These are phyloP conservation scores for Ephestia elutella DNA, from an alignment of 1,140 invertebrate genomes.

Conservation along the genomic window DNA sequence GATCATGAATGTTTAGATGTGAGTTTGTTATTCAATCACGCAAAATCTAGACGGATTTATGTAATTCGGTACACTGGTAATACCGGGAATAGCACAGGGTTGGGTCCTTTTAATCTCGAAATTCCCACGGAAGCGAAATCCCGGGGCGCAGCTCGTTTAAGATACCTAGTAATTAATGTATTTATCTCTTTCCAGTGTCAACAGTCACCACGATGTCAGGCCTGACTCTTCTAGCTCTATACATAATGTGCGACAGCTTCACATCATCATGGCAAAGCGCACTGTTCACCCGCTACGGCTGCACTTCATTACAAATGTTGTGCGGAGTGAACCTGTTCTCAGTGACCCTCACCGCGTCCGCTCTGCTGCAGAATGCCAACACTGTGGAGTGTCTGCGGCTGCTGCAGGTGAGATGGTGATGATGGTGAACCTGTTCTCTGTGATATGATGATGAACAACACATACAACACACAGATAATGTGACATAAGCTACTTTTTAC, in stretches of 20 bases:
- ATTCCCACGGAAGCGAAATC: too few species aligned
- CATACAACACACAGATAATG: too few species aligned
- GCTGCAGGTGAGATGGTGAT: slow-evolving; percentile 28
- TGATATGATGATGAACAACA: too few species aligned
- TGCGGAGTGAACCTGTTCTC: slow-evolving; percentile 97
- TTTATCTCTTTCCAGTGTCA: slow-evolving; percentile 22
- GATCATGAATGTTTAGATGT: too few species aligned
- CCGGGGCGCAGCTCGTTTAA: too few species aligned
- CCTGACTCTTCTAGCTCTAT: slow-evolving; percentile 88
- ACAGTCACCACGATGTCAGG: slow-evolving; percentile 90
- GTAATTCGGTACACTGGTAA: too few species aligned
- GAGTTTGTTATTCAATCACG: too few species aligned
- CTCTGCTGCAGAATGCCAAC: slow-evolving; percentile 72
- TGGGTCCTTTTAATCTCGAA: too few species aligned
- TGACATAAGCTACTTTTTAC: too few species aligned
- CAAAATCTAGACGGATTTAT: too few species aligned
- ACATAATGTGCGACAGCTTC: slow-evolving; percentile 97
- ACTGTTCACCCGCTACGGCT: slow-evolving; percentile 88
- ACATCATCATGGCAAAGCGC: slow-evolving; percentile 98
- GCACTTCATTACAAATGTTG: slow-evolving; percentile 97
- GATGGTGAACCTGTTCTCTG: too few species aligned
- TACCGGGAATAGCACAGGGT: too few species aligned
- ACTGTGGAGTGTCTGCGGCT: slow-evolving; percentile 19
- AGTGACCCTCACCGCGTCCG: slow-evolving; percentile 91
- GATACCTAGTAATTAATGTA: neutral